Base-by-base conservation (phyloP, 2,888 invertebrate species). In the Arge pagana region DNA sequence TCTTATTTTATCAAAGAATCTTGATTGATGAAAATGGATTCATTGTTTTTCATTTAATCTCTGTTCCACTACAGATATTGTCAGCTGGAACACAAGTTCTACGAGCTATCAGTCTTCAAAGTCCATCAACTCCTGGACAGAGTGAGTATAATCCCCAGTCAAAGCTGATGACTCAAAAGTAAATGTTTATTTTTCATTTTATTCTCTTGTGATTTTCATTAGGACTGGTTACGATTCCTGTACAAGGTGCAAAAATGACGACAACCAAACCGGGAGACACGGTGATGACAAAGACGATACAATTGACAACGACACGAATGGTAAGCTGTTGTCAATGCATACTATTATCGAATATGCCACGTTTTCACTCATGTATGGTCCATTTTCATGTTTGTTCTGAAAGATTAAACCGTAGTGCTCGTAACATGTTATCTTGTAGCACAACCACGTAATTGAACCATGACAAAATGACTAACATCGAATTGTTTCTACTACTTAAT, bases 171-270 rank as follows among this genome's bases (percentile, higher is more conserved):
- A n/a, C n/a, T n/a, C n/a, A n/a, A n/a, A n/a, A n/a, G n/a, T n/a
- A n/a, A n/a, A n/a, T n/a, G n/a, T 35, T 11, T 39, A 43, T 8
- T 7, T 8, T 16, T 15, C 1, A 15, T 30, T 26, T 15, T 31
- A 48, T 18, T 16, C 19, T 21, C n/a, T 16, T 31, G n/a, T n/a
- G n/a, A n/a, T n/a, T n/a, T n/a, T n/a, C n/a, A n/a, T n/a, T 45
- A 76, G 76, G 75, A 52, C 57, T 75, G 36, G 67, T 76, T 60
- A 77, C 80, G 58, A 78, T 80, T 70, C 79, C 79, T 49, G 68
- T 80, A 58, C 82, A 82, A 72, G 77, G 82, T 64, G 78, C 80
- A 62, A 83, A 82, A 75, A 77, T 82, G 54, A 81, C 83, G 71
- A 72, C 80, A 53, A 67, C 72, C n/a, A 76, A 78, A 55, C 74